Evolutionary conservation across 2,888 invertebrate species (phyloP).

Genomic region (Microdon myrmicae): DNA sequence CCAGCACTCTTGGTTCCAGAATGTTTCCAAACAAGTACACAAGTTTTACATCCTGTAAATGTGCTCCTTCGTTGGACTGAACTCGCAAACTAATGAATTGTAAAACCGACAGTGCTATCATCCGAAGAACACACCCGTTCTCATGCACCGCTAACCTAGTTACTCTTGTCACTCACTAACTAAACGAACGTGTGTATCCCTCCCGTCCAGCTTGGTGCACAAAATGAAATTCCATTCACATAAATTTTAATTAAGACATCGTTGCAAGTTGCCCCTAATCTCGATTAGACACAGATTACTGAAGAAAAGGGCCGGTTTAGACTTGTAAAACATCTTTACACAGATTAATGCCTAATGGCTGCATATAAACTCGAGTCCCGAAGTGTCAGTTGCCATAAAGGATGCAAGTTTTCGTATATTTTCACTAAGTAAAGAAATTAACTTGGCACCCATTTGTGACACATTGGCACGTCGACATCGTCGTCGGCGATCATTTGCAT

Average conservation of each 20-base stretch:
- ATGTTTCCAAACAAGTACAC: too few relatives aligned
- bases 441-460: constrained; percentile 20
- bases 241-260: constrained; percentile 27
- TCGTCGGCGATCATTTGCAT: constrained; percentile 32
- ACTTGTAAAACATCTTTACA: constrained; percentile 20
- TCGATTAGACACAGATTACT: constrained; percentile 4
- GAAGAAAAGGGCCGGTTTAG: constrained; percentile 4
- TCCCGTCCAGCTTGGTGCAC: not conserved
- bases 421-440: not conserved
- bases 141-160: too few relatives aligned
- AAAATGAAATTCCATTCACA: constrained; percentile 3
- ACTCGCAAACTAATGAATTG: too few relatives aligned
- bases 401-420: too few relatives aligned
- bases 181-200: not conserved
- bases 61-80: too few relatives aligned
- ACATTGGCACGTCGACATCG: not conserved
- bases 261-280: not conserved
- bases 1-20: too few relatives aligned
- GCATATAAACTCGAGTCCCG: constrained; percentile 14
- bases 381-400: constrained; percentile 2
- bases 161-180: too few relatives aligned
- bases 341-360: constrained; percentile 29
- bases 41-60: too few relatives aligned
- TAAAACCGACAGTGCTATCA: too few relatives aligned
- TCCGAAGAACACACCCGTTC: too few relatives aligned